Base-by-base conservation (phyloP, 2,113 vertebrate species). In the Anas platyrhynchos region DNA sequence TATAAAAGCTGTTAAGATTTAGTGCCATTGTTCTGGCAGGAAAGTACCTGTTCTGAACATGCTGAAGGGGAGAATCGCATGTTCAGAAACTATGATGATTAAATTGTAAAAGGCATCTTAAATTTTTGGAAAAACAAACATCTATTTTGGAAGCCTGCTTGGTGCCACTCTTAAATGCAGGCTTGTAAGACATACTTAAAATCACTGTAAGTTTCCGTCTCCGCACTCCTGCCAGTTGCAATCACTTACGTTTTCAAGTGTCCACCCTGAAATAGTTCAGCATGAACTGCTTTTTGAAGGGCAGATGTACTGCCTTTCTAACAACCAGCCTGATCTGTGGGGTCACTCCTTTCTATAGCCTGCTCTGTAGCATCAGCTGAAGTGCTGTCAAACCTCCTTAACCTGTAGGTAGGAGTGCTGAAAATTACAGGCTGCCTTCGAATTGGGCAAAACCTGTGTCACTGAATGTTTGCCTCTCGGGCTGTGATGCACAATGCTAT, bases 331-430 rank as follows among this genome's bases (percentile, higher is more conserved):
- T 65, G 23, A 25, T 66, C 82, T 76, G 65, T 25, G 36, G 36
- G 56, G 63, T 73, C 25, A 16, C 4, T 67, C 13, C 29, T 81
- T 67, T 82, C 26, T 55, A 6, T 79, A 13, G 9, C 6, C 3
- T 3, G 26, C 22, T 48, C 26, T 69, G 26, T 25, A 34, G 17
- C n/a, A 46, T 62, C 55, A 61, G 36, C 76, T 86, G 38, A 93
- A 84, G 46, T 71, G 13, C 16, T n/a, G 41, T 17, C 6, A 34
- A 65, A 38, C 23, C 27, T 61, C 66, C 11, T 59, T n/a, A 78
- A 63, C 59, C n/a, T 21, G 55, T 46, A 41, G 3, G 1, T 11
- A 2, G 34, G 38, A 54, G 7, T 76, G 46, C 16, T 1, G 1
- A 25, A 63, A 94, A 72, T 16, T 67, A 41, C 31, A n/a, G 34